Conservation (phyloP, 2,113 vertebrate genomes). For the Empidonax traillii region DNA sequence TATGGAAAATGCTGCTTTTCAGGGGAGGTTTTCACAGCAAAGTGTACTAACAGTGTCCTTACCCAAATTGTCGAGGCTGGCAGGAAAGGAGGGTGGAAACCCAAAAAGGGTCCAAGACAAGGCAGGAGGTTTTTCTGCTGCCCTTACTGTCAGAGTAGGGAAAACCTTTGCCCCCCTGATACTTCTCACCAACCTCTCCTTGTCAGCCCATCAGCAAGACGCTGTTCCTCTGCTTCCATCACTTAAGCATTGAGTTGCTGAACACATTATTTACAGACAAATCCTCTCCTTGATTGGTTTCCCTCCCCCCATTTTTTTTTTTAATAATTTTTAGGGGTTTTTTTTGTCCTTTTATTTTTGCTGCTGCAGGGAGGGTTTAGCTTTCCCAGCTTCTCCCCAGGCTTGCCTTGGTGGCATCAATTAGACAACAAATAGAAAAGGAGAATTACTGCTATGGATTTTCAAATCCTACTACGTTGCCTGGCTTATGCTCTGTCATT, state of each 20-base stretch:
- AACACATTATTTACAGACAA: not conserved
- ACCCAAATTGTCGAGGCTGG: not conserved
- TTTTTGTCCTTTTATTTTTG: not conserved
- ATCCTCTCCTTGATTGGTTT: not conserved
- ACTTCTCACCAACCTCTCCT: not conserved
- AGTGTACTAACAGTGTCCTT: accelerated
- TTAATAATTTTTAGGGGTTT: accelerated
- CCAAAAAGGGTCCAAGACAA: not conserved
- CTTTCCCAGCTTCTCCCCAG: not conserved
- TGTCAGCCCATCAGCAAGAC: not conserved
- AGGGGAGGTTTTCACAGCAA: not conserved
- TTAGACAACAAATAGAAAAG: not conserved
- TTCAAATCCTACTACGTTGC: not conserved
- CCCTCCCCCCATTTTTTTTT: no score
- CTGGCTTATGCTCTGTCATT: not conserved
- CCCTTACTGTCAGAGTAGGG: not conserved
- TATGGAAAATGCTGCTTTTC: not conserved
- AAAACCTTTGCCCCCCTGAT: not conserved
- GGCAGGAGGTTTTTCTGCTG: not conserved
- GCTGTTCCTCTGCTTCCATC: not conserved
- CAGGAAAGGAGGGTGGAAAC: not conserved
- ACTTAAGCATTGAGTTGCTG: not conserved
- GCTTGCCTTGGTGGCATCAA: not conserved
- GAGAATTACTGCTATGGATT: not conserved
- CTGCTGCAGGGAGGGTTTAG: accelerated